phyloP scores from a whole-genome alignment of 1,140 invertebrate genomes.

The Onthophagus taurus region DNA sequence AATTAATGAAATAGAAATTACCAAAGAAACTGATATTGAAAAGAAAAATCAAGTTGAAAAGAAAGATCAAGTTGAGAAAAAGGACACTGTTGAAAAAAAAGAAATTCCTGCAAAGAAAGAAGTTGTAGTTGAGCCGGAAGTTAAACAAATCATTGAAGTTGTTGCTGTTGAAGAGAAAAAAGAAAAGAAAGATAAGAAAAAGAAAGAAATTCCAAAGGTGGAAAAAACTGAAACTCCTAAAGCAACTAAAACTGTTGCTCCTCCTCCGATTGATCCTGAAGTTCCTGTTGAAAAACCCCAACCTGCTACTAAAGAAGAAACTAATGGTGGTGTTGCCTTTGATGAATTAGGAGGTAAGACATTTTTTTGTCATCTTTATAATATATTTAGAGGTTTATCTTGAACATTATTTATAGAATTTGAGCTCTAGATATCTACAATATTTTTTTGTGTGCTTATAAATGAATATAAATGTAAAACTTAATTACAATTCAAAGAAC shows the following conservation, averaged over 20 bases:
- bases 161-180: slow-evolving; percentile 34
- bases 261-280: not conserved
- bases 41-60: slow-evolving; percentile 24
- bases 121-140: slow-evolving; percentile 23
- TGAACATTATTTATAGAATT: not conserved
- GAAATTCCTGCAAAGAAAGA: slow-evolving; percentile 25
- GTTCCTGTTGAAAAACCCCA: slow-evolving; percentile 1
- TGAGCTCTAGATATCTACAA: too few species aligned
- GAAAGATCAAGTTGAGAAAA: slow-evolving; percentile 33
- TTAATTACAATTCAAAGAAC: too few species aligned
- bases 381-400: not conserved
- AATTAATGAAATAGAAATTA: slow-evolving; percentile 21
- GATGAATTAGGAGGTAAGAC: slow-evolving; percentile 58
- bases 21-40: slow-evolving; percentile 39
- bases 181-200: slow-evolving; percentile 34
- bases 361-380: slow-evolving; percentile 6
- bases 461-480: too few species aligned
- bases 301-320: not conserved
- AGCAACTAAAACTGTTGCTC: not conserved
- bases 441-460: too few species aligned
- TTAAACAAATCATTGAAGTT: slow-evolving; percentile 37
- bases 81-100: slow-evolving; percentile 11
- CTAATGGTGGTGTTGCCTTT: slow-evolving; percentile 40
- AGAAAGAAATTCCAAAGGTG: slow-evolving; percentile 14
- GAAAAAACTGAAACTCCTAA: not conserved